These are phyloP conservation scores for Macaria notata DNA, from an alignment of 2,888 invertebrate species.

Conservation along the genomic window DNA sequence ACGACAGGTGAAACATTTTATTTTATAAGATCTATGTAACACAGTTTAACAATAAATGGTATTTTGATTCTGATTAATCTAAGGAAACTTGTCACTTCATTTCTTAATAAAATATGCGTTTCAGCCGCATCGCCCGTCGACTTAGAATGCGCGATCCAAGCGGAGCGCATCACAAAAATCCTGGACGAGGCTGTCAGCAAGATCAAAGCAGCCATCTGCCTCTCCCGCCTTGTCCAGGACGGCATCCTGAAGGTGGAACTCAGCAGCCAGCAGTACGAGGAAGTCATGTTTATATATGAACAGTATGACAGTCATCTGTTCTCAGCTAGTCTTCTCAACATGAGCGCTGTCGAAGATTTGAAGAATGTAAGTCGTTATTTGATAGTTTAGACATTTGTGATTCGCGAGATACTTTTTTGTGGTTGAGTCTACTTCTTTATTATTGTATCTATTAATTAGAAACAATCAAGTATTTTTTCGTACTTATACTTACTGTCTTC, in stretches of 20 bases:
- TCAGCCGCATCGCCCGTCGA: constrained; percentile 29
- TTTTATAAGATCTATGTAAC: too few species aligned
- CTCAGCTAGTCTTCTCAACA: constrained; percentile 60
- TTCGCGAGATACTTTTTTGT: neutral
- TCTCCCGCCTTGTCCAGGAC: constrained; percentile 62
- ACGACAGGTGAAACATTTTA: too few species aligned
- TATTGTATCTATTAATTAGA: too few species aligned
- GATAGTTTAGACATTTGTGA: neutral
- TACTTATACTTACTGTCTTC: neutral
- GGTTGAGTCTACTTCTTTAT: too few species aligned
- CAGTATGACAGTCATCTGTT: constrained; percentile 69
- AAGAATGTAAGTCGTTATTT: constrained; percentile 50
- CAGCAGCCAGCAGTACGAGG: constrained; percentile 58
- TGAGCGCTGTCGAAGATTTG: constrained; percentile 66
- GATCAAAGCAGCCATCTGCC: constrained; percentile 58
- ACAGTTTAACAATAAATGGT: too few species aligned
- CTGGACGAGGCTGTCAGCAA: constrained; percentile 73
- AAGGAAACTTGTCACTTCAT: too few species aligned
- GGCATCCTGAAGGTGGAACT: constrained; percentile 51
- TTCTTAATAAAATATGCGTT: neutral
- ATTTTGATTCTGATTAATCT: too few species aligned
- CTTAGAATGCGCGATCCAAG: constrained; percentile 55
- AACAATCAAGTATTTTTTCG: too few species aligned
- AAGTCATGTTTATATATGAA: constrained; percentile 66
- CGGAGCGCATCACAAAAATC: constrained; percentile 77